phyloP scores from a whole-genome alignment of 2,797 vertebrate species.

The Mormyrops boulengeri region DNA sequence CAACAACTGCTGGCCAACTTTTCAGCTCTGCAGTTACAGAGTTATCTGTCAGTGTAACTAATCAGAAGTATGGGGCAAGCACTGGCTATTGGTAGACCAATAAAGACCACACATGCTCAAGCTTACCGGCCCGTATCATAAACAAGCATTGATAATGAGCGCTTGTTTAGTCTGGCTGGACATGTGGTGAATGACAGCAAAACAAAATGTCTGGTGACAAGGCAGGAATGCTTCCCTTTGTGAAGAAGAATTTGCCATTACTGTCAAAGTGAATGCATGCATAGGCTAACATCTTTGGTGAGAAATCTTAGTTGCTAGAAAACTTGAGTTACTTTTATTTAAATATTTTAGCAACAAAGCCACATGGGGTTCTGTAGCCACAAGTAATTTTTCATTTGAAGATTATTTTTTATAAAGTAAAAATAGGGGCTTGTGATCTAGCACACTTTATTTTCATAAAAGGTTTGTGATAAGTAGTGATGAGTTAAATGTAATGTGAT shows the following conservation, averaged over 20 bases:
- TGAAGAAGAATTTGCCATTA: neutral
- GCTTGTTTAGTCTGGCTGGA: neutral
- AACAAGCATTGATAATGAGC: neutral
- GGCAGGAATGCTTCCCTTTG: neutral
- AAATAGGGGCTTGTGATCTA: neutral
- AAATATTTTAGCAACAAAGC: neutral
- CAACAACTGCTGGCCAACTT: neutral
- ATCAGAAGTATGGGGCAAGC: neutral
- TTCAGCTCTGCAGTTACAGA: neutral
- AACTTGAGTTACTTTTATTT: neutral
- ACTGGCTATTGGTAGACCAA: neutral
- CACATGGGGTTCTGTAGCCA: neutral
- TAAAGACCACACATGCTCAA: neutral
- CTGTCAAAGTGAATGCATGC: neutral
- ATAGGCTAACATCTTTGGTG: neutral
- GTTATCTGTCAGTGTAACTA: neutral
- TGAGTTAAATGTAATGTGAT: neutral
- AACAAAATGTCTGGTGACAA: neutral
- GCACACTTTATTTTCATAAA: neutral
- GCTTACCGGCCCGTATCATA: neutral
- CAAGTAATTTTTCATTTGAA: neutral
- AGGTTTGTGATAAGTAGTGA: neutral
- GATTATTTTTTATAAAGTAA: neutral
- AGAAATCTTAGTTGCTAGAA: neutral
- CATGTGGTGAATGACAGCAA: neutral